Base-by-base conservation (phyloP, 2,797 vertebrate species). In the Apogon talboti region DNA sequence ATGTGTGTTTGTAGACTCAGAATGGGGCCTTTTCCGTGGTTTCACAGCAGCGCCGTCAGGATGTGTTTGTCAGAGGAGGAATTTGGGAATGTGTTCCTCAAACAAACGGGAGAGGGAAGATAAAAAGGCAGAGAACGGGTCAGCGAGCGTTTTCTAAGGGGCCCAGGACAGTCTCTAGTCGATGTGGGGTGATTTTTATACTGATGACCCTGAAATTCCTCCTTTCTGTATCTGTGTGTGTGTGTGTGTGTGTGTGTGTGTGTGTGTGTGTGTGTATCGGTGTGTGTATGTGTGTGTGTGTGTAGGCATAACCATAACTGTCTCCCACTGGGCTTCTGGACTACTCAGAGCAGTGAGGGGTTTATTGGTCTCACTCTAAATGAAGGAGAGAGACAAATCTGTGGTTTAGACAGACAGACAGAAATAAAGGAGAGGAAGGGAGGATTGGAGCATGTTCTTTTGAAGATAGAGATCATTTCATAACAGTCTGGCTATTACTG, bases 71-170 rank as follows among this genome's bases (percentile, higher is more conserved):
- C 86, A 82, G 87, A 74, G 68, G 71, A 90, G 83, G 86, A 91
- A 90, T 93, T 91, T 53, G 49, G 79, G 85, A 93, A 92, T 88
- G 86, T 80, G 75, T 80, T 92, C 78, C 81, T 93, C 80, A 92
- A 93, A 92, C 91, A 92, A 91, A 90, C 83, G 41, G 70, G 66
- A 60, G 65, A 33, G 56, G 13, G 71, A 65, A 63, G 69, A 64
- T 59, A 78, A 60, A 78, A 46, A 61, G 66, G 55, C 63, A 76
- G 56, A 70, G 60, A 80, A 70, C 13, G 63, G 83, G 84, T 88
- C 83, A 89, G 75, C 28, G 44, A 83, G 66, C 71, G 70, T 79
- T 84, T 83, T 77, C 63, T 52, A 47, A 75, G 38, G 57, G 52
- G 65, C 64, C 80, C 78, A 12, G 64, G 67, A 59, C 13, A 14